Percentiles rank a stretch among this genome's conserved stretches.
Evolutionary conservation across 2,113 vertebrate genomes (phyloP).

Genomic region (Climacteris rufus): DNA sequence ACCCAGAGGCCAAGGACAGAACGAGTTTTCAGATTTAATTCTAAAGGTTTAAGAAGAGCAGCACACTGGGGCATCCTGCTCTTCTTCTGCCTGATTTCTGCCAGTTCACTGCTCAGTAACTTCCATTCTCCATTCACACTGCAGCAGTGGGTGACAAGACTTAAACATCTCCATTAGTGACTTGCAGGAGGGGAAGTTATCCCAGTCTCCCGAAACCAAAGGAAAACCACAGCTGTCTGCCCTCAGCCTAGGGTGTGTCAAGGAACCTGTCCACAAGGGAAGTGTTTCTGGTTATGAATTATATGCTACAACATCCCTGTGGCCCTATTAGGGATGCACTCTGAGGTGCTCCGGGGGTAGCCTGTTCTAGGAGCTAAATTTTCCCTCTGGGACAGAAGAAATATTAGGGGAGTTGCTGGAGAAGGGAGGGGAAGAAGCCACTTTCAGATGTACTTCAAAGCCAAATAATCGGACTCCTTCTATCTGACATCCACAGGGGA

Average conservation of each 20-base stretch:
- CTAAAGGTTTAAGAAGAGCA: not conserved
- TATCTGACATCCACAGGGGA: not conserved
- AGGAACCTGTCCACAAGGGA: conserved; percentile 42
- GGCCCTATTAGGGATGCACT: not conserved
- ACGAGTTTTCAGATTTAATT: not conserved
- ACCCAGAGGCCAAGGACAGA: not conserved
- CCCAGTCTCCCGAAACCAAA: not conserved
- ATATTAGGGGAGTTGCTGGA: not conserved
- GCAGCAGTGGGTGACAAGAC: not conserved
- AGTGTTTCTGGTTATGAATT: conserved; percentile 46
- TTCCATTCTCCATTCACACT: not conserved
- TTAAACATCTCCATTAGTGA: not conserved
- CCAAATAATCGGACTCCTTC: not conserved
- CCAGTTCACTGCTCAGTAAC: not conserved
- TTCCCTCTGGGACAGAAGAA: not conserved
- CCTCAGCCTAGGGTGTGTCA: conserved; percentile 32
- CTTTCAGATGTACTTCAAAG: conserved; percentile 15
- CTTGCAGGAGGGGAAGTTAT: not conserved
- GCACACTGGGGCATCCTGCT: not conserved
- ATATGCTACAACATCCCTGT: not conserved
- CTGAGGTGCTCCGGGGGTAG: not conserved
- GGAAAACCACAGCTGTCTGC: conserved; percentile 42
- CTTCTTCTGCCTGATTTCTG: not conserved
- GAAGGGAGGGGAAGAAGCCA: not conserved
- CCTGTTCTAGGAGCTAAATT: not conserved